These are phyloP conservation scores for Polyommatus icarus DNA, from an alignment of 2,888 invertebrate genomes.

Conservation along the genomic window DNA sequence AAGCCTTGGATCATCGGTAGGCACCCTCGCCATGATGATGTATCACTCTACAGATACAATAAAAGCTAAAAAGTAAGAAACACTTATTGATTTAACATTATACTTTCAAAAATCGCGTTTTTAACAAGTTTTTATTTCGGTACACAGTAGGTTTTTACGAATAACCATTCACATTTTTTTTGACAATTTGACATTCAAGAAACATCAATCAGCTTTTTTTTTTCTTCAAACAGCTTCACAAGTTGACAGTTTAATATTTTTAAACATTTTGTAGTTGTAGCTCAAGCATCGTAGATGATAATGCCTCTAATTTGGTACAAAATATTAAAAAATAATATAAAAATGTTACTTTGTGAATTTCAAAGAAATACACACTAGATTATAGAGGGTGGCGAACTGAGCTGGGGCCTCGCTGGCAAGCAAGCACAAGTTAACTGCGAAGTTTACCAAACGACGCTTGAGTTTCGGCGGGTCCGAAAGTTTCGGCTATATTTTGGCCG, in stretches of 20 bases:
- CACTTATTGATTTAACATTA: slow-evolving; percentile 36
- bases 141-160: not conserved
- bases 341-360: too few relatives aligned
- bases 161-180: slow-evolving; percentile 27
- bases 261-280: not conserved
- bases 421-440: too few relatives aligned
- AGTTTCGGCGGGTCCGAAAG: too few relatives aligned
- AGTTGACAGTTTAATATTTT: not conserved
- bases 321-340: too few relatives aligned
- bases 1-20: slow-evolving; percentile 73
- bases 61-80: slow-evolving; percentile 23
- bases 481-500: too few relatives aligned
- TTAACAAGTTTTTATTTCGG: slow-evolving; percentile 11
- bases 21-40: slow-evolving; percentile 79
- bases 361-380: too few relatives aligned
- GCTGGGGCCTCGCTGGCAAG: too few relatives aligned
- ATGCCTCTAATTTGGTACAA: not conserved
- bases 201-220: too few relatives aligned
- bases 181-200: not conserved
- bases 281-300: not conserved
- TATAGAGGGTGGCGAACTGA: too few relatives aligned
- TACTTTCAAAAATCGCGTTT: slow-evolving; percentile 21
- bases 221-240: not conserved
- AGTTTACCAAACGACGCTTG: too few relatives aligned
- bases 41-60: slow-evolving; percentile 47